A percentile compares a stretch with the other conserved stretches of the same genome.
These are phyloP conservation scores for Cerastoderma edule DNA, from an alignment of 2,888 invertebrate genomes.

Conservation along the genomic window DNA sequence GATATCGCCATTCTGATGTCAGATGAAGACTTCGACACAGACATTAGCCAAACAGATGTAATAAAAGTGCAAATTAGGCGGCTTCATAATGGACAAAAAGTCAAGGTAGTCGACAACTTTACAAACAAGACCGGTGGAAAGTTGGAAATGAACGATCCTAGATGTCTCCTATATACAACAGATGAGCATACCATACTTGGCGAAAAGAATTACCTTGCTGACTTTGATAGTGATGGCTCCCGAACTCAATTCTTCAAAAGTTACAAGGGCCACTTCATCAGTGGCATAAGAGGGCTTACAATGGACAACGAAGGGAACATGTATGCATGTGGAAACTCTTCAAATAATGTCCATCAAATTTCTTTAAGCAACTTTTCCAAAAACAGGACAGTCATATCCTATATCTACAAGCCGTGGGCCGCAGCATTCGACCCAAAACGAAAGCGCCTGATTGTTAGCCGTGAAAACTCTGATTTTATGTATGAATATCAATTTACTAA, in stretches of 20 bases:
- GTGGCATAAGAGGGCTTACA: not conserved
- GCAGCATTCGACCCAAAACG: not conserved
- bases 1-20: slow-evolving; percentile 7
- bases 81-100: not conserved
- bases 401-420: not conserved
- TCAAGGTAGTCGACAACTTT: not conserved
- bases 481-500: slow-evolving; percentile 6
- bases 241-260: slow-evolving; percentile 15
- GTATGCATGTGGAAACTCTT: not conserved
- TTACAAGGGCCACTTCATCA: slow-evolving; percentile 6
- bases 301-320: slow-evolving; percentile 11
- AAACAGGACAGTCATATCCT: not conserved
- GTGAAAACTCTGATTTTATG: not conserved
- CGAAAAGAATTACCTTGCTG: slow-evolving; percentile 12
- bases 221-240: not conserved
- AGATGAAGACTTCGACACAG: not conserved
- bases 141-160: slow-evolving; percentile 11
- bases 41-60: not conserved
- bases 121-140: not conserved
- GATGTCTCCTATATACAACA: slow-evolving; percentile 7
- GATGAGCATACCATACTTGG: not conserved
- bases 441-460: slow-evolving; percentile 8
- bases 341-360: slow-evolving; percentile 14
- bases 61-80: slow-evolving; percentile 6
- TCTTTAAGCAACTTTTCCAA: not conserved